A percentile compares a stretch with the other conserved stretches of the same genome.
Conservation (phyloP, 35 echinoderm and acorn worm species). For the Strongylocentrotus purpuratus region DNA sequence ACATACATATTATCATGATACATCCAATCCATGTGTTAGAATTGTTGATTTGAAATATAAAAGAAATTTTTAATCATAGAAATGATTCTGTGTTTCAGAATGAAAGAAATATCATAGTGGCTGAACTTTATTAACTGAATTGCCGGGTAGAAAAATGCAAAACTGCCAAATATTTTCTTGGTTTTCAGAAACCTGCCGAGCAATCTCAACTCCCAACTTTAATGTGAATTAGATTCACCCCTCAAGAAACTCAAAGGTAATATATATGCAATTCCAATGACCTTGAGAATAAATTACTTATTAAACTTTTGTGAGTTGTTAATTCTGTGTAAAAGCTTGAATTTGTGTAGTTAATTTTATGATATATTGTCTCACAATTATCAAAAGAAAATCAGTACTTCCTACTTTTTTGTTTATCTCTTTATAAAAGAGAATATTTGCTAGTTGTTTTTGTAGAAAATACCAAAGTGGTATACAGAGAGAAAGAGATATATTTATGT, state of each 20-base stretch:
- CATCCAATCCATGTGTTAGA: neutral
- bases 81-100: neutral
- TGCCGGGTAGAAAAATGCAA: neutral
- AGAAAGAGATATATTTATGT: neutral
- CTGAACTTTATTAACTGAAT: neutral
- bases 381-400: neutral
- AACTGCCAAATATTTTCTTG: constrained; percentile 11
- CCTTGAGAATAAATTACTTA: neutral
- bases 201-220: neutral
- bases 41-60: neutral
- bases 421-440: neutral
- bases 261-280: neutral
- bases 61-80: neutral
- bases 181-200: neutral
- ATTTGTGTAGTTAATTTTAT: neutral
- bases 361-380: neutral
- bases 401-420: neutral
- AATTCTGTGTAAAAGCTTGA: neutral
- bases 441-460: neutral
- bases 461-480: neutral
- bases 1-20: neutral
- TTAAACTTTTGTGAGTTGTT: neutral
- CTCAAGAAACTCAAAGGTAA: neutral
- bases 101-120: neutral
- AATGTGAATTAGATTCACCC: neutral